Percentiles rank a stretch among this genome's conserved stretches.
Evolutionary conservation across 2,113 vertebrate genomes (phyloP).

Genomic region (Paramisgurnus dabryanus): DNA sequence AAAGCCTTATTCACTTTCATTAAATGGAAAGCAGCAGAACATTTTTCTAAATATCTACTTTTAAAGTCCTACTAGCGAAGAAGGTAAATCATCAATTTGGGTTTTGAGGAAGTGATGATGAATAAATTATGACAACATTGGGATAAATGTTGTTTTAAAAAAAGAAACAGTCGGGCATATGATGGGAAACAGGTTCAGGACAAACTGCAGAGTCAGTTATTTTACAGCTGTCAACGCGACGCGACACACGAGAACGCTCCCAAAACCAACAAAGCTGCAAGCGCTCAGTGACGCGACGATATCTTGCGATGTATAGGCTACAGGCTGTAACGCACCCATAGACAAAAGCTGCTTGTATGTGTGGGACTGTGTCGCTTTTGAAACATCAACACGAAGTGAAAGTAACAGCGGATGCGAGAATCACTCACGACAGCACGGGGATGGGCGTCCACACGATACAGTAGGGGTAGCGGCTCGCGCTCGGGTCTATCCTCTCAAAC

Average conservation of each 20-base stretch:
- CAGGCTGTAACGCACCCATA: neutral
- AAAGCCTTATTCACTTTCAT: no score
- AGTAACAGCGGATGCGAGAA: neutral
- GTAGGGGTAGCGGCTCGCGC: slow-evolving; percentile 84
- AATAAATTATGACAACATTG: no score
- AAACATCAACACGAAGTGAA: neutral
- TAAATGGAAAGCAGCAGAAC: no score
- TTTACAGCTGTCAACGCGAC: neutral
- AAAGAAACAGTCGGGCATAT: neutral
- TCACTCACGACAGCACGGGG: slow-evolving; percentile 92
- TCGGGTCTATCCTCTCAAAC: slow-evolving; percentile 77
- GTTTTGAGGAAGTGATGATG: no score
- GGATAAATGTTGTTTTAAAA: no score
- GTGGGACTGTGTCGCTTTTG: neutral
- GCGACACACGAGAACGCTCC: neutral
- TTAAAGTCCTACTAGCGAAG: no score
- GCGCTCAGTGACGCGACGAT: neutral
- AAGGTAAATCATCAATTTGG: no score
- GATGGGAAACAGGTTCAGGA: neutral
- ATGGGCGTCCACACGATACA: slow-evolving; percentile 97
- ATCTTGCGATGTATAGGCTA: neutral
- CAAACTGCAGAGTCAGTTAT: neutral
- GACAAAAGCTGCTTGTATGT: neutral
- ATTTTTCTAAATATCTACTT: no score
- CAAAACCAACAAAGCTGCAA: neutral